phyloP scores from a whole-genome alignment of 2,888 invertebrate species.

The Phasia obesa region DNA sequence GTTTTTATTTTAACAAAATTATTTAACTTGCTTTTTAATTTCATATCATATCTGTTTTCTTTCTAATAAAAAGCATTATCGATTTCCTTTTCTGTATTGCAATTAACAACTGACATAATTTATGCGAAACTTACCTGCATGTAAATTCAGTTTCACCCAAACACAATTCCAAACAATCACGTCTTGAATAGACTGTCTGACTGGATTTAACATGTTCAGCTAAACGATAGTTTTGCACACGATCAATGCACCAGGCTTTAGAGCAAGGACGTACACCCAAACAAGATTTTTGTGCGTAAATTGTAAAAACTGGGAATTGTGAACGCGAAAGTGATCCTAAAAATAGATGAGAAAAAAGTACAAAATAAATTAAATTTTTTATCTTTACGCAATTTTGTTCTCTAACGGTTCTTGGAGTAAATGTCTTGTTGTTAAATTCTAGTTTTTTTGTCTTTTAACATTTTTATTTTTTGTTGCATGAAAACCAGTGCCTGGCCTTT shows the following conservation, averaged over 20 bases:
- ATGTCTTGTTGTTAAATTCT: constrained; percentile 50
- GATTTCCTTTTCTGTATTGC: constrained; percentile 12
- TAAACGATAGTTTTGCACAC: constrained; percentile 93
- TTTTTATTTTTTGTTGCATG: constrained; percentile 15
- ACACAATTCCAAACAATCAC: constrained; percentile 95
- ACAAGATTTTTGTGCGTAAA: constrained; percentile 97
- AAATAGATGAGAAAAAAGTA: constrained; percentile 57
- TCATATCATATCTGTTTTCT: background rate
- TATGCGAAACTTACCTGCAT: constrained; percentile 89
- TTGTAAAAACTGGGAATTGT: constrained; percentile 97
- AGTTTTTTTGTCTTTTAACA: constrained; percentile 9
- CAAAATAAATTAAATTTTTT: constrained; percentile 22
- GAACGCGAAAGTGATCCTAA: constrained; percentile 95
- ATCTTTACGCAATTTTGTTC: constrained; percentile 43
- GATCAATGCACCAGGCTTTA: constrained; percentile 96
- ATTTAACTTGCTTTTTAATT: background rate
- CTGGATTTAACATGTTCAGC: constrained; percentile 90
- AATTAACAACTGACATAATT: constrained; percentile 39
- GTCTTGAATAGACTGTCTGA: constrained; percentile 89
- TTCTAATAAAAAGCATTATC: background rate
- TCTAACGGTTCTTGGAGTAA: constrained; percentile 62
- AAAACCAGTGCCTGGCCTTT: constrained; percentile 41
- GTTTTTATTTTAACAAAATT: background rate
- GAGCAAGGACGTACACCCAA: constrained; percentile 94
- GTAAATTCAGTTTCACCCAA: constrained; percentile 95